A percentile compares a stretch with the other conserved stretches of the same genome.
Conservation (phyloP, 2,113 vertebrate species). For the Semicossyphus pulcher region DNA sequence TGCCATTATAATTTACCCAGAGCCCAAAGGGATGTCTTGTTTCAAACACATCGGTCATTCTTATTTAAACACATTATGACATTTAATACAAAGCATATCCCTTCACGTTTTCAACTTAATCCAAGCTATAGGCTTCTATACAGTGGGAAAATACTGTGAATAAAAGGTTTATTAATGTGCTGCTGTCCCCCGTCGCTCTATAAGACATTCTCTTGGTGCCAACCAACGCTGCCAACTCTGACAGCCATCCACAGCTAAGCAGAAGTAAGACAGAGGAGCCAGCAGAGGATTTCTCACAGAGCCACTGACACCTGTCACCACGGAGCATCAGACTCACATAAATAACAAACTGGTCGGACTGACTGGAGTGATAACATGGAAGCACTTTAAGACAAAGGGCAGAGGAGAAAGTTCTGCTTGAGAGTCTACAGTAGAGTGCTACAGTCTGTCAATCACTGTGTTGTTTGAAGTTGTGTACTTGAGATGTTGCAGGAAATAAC, state of each 20-base stretch:
- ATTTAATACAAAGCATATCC: background rate
- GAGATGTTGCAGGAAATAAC: constrained; percentile 25
- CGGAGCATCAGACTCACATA: constrained; percentile 45
- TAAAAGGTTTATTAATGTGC: background rate
- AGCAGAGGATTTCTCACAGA: constrained; percentile 46
- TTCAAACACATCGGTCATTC: too few relatives aligned
- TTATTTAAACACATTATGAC: too few relatives aligned
- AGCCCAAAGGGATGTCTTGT: too few relatives aligned
- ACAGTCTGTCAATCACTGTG: constrained; percentile 48
- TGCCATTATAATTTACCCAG: too few relatives aligned
- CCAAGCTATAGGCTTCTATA: background rate
- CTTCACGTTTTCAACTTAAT: background rate
- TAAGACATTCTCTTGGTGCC: constrained; percentile 25
- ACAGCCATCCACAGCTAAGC: constrained; percentile 44
- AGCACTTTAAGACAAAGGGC: constrained; percentile 32
- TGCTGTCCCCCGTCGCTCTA: background rate
- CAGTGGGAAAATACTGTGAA: background rate
- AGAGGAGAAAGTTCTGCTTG: constrained; percentile 46
- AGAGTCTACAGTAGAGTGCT: constrained; percentile 37
- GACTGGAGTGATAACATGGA: constrained; percentile 56
- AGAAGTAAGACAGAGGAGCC: constrained; percentile 49
- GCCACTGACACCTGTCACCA: constrained; percentile 60
- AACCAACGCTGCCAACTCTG: constrained; percentile 30
- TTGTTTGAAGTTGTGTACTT: constrained; percentile 6
- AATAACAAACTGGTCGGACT: constrained; percentile 66